These are phyloP conservation scores for Elaphurus davidianus DNA, from an alignment of 2,113 vertebrate genomes.

Conservation along the genomic window DNA sequence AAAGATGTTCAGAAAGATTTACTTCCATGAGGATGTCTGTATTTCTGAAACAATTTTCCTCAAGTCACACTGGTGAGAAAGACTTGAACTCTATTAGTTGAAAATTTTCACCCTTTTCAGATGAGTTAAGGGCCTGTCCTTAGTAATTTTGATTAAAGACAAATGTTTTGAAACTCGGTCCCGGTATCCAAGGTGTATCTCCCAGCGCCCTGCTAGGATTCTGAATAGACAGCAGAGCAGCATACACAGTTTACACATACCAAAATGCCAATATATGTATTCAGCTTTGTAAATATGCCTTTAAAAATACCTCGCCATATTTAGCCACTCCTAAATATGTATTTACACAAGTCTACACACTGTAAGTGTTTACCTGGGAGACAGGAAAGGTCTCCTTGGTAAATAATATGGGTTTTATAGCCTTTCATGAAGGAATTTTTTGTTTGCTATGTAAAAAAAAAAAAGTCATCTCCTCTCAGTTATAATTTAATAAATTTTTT, in stretches of 20 bases:
- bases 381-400: constrained; percentile 79
- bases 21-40: background rate
- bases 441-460: constrained; percentile 76
- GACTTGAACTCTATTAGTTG: background rate
- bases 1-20: constrained; percentile 8
- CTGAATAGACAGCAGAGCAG: constrained; percentile 46
- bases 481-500: constrained; percentile 74
- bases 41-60: constrained; percentile 41
- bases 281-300: constrained; percentile 82
- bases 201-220: constrained; percentile 3
- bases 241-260: constrained; percentile 59
- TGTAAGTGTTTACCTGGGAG: constrained; percentile 81
- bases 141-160: constrained; percentile 60
- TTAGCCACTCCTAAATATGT: constrained; percentile 81
- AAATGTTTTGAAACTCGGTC: constrained; percentile 59
- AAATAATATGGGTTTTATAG: constrained; percentile 78
- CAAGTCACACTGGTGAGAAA: background rate
- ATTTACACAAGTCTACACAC: constrained; percentile 80
- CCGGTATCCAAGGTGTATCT: background rate
- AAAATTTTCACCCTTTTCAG: constrained; percentile 54
- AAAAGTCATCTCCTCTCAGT: constrained; percentile 62
- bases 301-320: constrained; percentile 80
- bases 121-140: constrained; percentile 47
- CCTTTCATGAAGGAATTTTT: constrained; percentile 78
- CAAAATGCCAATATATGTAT: constrained; percentile 75